Conservation (phyloP, 2,113 vertebrate genomes). For the Apaloderma vittatum region DNA sequence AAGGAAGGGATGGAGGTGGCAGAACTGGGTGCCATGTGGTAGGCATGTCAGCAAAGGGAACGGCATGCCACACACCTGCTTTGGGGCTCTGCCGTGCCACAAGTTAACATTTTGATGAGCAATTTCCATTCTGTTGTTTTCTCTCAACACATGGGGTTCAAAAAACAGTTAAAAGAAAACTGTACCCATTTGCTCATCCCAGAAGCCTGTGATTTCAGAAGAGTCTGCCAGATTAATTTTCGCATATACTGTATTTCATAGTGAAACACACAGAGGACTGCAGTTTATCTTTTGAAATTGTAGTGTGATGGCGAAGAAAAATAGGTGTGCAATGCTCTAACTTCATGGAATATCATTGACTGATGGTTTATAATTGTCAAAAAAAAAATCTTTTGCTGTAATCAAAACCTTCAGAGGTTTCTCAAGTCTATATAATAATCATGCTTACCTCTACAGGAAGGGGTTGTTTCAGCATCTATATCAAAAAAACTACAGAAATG, state of each 20-base stretch:
- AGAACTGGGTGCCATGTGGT: constrained; percentile 81
- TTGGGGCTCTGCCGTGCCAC: constrained; percentile 80
- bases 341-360: constrained; percentile 50
- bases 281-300: constrained; percentile 67
- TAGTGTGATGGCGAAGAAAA: constrained; percentile 53
- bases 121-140: constrained; percentile 89
- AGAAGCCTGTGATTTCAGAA: constrained; percentile 79
- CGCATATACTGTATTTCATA: constrained; percentile 66
- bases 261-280: constrained; percentile 59
- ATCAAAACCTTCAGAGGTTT: constrained; percentile 70
- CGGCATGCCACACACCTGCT: constrained; percentile 80
- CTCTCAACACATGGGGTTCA: constrained; percentile 88
- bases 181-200: constrained; percentile 84
- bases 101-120: constrained; percentile 88
- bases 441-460: constrained; percentile 50
- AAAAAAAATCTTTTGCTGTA: constrained; percentile 37
- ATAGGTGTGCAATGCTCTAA: constrained; percentile 58
- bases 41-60: constrained; percentile 68
- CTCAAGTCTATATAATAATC: constrained; percentile 63
- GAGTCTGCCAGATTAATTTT: constrained; percentile 81
- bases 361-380: constrained; percentile 54
- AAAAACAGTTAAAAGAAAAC: constrained; percentile 87
- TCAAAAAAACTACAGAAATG: not conserved
- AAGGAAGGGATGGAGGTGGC: constrained; percentile 77
- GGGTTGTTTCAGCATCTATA: not conserved